Conservation (phyloP, 2,888 invertebrate genomes). For the Polyploca ridens region DNA sequence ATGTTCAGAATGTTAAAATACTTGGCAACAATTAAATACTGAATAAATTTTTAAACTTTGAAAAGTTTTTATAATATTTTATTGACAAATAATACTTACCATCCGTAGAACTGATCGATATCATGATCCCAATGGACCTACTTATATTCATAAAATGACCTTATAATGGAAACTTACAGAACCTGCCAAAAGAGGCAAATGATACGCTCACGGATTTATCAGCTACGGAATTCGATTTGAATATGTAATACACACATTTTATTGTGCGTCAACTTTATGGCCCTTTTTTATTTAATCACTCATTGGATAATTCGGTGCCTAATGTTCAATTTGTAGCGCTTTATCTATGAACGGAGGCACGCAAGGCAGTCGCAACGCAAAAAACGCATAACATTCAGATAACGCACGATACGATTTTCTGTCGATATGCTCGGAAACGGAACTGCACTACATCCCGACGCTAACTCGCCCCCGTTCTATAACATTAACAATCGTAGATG, state of each 20-base stretch:
- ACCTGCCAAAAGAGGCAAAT: not conserved
- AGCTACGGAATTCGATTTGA: not conserved
- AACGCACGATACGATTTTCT: not conserved
- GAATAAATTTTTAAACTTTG: not conserved
- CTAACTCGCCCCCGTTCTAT: constrained; percentile 14
- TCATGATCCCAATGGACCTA: not conserved
- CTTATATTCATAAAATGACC: too few relatives aligned
- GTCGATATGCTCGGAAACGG: constrained; percentile 15
- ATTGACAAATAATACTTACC: not conserved
- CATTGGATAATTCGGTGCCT: not conserved
- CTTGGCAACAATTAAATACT: not conserved
- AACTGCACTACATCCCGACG: constrained; percentile 9
- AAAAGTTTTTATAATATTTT: not conserved
- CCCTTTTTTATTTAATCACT: not conserved
- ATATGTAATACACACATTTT: not conserved
- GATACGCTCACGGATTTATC: not conserved
- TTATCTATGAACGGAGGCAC: constrained; percentile 7
- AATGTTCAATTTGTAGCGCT: not conserved
- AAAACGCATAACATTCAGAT: not conserved
- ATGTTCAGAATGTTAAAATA: constrained; percentile 18
- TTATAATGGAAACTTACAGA: not conserved
- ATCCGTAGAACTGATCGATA: constrained; percentile 15
- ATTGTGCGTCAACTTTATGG: not conserved
- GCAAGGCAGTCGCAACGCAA: constrained; percentile 3
- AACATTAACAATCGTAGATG: constrained; percentile 12